phyloP scores from a whole-genome alignment of 2,797 vertebrate genomes.

The Anomalospiza imberbis region DNA sequence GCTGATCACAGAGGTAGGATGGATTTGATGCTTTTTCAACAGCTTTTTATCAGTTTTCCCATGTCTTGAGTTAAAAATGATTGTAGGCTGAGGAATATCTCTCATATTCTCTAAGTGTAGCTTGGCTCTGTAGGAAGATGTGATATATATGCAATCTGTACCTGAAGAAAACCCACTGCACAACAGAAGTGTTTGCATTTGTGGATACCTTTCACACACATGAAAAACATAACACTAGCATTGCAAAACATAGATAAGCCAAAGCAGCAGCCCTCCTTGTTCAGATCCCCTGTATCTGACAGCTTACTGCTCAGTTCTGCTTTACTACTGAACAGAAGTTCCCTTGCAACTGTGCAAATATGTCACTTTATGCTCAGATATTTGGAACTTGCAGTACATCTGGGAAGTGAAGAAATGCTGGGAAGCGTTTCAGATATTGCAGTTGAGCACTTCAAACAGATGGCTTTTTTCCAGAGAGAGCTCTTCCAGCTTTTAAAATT shows the following conservation, averaged over 20 bases:
- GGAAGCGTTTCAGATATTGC: conserved; percentile 4
- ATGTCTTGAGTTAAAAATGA: not conserved
- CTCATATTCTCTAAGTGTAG: not conserved
- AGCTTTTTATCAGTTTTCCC: not conserved
- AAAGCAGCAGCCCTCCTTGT: not conserved
- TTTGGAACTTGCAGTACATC: conserved; percentile 2
- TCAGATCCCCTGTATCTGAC: not conserved
- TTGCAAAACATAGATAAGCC: not conserved
- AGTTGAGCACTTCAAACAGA: conserved; percentile 16
- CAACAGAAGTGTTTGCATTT: not conserved
- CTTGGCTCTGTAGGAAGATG: not conserved
- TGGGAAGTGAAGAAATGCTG: conserved; percentile 14
- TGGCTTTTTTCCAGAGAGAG: conserved; percentile 30
- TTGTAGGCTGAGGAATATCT: not conserved
- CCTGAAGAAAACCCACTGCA: not conserved
- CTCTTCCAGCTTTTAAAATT: conserved; percentile 26
- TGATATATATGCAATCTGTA: not conserved
- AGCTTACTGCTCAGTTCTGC: not conserved
- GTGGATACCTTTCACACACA: not conserved
- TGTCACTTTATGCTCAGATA: not conserved
- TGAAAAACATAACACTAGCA: not conserved
- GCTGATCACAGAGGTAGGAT: not conserved
- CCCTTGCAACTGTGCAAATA: not conserved
- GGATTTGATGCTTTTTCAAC: not conserved
- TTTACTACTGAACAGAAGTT: not conserved